Base-by-base conservation (phyloP, 2,113 vertebrate genomes). In the Anguilla rostrata region DNA sequence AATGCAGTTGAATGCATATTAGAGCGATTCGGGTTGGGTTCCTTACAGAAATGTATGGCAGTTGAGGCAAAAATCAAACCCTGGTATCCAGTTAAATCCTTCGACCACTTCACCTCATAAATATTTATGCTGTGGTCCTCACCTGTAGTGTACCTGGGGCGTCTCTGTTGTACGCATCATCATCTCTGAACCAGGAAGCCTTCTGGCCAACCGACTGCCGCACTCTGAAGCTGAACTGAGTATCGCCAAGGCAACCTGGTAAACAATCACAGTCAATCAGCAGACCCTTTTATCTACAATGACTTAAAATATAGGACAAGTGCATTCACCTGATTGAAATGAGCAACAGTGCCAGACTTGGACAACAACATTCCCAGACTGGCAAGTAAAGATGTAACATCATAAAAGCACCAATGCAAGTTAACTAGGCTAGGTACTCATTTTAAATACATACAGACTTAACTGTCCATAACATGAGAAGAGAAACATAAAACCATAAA, bases 151-250 rank as follows among this genome's bases (percentile, higher is more conserved):
- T 91, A 2, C 93, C 57, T 0, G 98, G 97, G 0, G 95, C 97
- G 0, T 96, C 94, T 3, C 92, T 85, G 87, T 96, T 95, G 89
- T 98, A 97, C 0, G 89, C 8, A 0, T 97, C 95, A 0, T 95
- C 94, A 0, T 92, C 87, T 18, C 90, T 89, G 26, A 92, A 90
- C 81, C 89, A 90, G 0, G 88, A 40, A 0, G 15, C 81, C 66
- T 93, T 92, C 78, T 95, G 96, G 0, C 97, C 96, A 2, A 97
- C 95, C 0, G 98, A 96, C 92, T 97, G 97, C 0, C 98, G 97
- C 4, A 99, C 94, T 34, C 98, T 95, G 93, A 99, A 99, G 89
- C 96, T 98, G 91, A 99, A 99, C 90, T 98, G 97, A 0, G 98
- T 99, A 89, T 99, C 98, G 56, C 98, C 98, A 0, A 99, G 96